Base-by-base conservation (phyloP, 2,113 vertebrate genomes). In the Apodemus sylvaticus region DNA sequence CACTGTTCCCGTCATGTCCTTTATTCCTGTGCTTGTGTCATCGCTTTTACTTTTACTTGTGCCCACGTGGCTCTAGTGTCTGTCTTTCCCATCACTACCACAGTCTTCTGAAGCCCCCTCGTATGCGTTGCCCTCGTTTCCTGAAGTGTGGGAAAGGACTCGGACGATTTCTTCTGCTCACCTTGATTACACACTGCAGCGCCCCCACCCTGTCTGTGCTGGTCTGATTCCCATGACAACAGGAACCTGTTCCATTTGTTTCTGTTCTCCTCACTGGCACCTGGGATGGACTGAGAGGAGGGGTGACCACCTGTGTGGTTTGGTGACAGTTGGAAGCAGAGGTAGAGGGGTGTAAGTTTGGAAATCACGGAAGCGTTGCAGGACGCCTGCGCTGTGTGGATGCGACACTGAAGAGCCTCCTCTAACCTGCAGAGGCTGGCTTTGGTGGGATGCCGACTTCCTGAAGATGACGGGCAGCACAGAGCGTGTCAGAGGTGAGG, bases 231-330 rank as follows among this genome's bases (percentile, higher is more conserved):
- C 19, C n/a, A 10, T 1, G 17, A 60, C 5, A 36, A 55, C 34
- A 76, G 51, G 31, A 39, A 13, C 0, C 1, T 1, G 66, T 70
- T 34, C 24, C 19, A 2, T 13, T 26, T 4, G 5, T 26, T 58
- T 51, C 89, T 73, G 60, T 17, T 9, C 19, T 90, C 45, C 71
- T 31, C 42, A 39, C 68, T 60, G 81, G 74, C 0, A 11, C n/a
- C 42, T 16, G 45, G 78, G 7, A 9, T 26, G 24, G 42, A 22
- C n/a, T 11, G 64, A 94, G 73, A 81, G 0, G 45, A 76, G 12
- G 34, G 55, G 8, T 12, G 81, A 36, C 39, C 3, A 36, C 39
- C 39, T 51, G 0, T 31, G 83, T 60, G 48, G 66, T 20, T 5
- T 20, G 66, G 71, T 24, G 16, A 3, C 20, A 22, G 36, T 39